Conservation (phyloP, 2,888 invertebrate species). For the Bombyx huttoni region DNA sequence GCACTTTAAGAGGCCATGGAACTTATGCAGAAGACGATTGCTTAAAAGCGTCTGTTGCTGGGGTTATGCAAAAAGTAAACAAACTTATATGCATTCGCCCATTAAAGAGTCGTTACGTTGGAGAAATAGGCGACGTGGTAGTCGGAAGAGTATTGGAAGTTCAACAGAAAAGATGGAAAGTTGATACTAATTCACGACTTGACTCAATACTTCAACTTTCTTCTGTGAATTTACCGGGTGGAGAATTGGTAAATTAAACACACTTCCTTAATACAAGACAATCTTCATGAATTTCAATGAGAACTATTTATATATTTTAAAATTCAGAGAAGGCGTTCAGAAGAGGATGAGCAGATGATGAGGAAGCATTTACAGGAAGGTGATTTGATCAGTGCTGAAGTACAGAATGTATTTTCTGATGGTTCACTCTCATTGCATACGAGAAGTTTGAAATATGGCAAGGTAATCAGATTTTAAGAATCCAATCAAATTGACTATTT, state of each 20-base stretch:
- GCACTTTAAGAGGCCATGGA: slow-evolving; percentile 88
- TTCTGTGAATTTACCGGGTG: slow-evolving; percentile 97
- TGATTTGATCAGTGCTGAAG: slow-evolving; percentile 97
- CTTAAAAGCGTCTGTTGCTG: slow-evolving; percentile 94
- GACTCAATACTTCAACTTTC: slow-evolving; percentile 91
- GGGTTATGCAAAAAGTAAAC: slow-evolving; percentile 94
- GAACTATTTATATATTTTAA: neutral
- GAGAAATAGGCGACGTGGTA: slow-evolving; percentile 97
- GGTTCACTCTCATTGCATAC: slow-evolving; percentile 95
- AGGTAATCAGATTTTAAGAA: slow-evolving; percentile 63
- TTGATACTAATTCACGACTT: slow-evolving; percentile 91
- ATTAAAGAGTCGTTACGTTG: slow-evolving; percentile 90
- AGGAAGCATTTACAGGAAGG: slow-evolving; percentile 93
- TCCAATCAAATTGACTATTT: neutral
- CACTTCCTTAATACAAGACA: neutral
- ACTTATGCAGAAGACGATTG: slow-evolving; percentile 89
- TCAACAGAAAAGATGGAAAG: slow-evolving; percentile 94
- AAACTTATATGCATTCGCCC: slow-evolving; percentile 94
- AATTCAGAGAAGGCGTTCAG: slow-evolving; percentile 84
- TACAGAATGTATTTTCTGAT: slow-evolving; percentile 92
- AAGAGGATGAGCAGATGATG: slow-evolving; percentile 99
- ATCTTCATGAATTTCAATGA: neutral
- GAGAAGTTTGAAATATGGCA: slow-evolving; percentile 96
- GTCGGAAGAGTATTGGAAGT: slow-evolving; percentile 96
- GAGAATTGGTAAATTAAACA: slow-evolving; percentile 81